phyloP scores from a whole-genome alignment of 2,797 vertebrate genomes.

The Takifugu ocellatus region DNA sequence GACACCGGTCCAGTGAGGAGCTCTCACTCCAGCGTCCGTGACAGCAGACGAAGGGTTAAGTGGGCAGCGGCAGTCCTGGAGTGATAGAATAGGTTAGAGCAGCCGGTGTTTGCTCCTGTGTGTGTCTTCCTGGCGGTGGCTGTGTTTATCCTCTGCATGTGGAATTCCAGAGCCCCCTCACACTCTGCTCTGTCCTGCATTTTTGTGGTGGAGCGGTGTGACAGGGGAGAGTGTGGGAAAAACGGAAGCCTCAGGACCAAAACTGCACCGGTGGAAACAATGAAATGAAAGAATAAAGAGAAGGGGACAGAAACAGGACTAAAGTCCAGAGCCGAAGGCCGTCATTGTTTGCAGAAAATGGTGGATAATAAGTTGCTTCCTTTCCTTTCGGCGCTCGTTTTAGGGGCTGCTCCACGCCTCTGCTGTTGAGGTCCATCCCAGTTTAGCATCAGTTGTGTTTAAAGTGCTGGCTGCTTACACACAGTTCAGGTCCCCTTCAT shows the following conservation, averaged over 20 bases:
- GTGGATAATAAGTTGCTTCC: conserved; percentile 70
- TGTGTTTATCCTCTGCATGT: conserved; percentile 86
- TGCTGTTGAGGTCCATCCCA: conserved; percentile 64
- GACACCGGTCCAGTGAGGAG: conserved; percentile 23
- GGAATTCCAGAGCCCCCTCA: conserved; percentile 88
- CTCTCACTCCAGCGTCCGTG: conserved; percentile 9
- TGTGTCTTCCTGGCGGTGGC: conserved; percentile 78
- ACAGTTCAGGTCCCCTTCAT: conserved; percentile 51
- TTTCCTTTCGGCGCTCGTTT: conserved; percentile 61
- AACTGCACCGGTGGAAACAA: conserved; percentile 85
- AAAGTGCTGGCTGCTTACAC: conserved; percentile 52
- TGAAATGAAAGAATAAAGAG: conserved; percentile 66
- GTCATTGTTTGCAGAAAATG: conserved; percentile 72
- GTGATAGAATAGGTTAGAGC: conserved; percentile 59
- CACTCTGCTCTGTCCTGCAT: conserved; percentile 88
- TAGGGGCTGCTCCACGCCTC: conserved; percentile 60
- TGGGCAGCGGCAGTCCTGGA: conserved; percentile 24
- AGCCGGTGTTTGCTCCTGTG: conserved; percentile 75
- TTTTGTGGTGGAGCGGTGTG: conserved; percentile 93
- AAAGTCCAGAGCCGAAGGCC: conserved; percentile 17
- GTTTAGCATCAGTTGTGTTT: conserved; percentile 44
- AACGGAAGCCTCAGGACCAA: conserved; percentile 91
- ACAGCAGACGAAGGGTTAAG: conserved; percentile 44
- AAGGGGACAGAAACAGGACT: conserved; percentile 72
- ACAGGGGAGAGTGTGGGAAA: conserved; percentile 98